Conservation (phyloP, 1,140 invertebrate genomes). For the Agrypnia vestita region DNA sequence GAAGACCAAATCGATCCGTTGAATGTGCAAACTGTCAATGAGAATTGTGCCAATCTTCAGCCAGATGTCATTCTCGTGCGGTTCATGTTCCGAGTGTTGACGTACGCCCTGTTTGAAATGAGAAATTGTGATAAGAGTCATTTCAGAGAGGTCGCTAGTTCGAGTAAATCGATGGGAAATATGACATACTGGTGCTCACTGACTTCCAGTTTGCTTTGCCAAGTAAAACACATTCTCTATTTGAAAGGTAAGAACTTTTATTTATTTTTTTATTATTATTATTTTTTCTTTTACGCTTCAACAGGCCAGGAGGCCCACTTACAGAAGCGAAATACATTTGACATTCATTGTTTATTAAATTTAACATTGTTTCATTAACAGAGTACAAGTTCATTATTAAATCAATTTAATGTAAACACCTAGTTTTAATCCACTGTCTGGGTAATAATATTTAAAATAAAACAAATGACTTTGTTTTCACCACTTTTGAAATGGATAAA, state of each 20-base stretch:
- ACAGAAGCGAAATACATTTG: too few species aligned
- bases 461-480: too few species aligned
- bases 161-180: conserved; percentile 22
- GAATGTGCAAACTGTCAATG: conserved; percentile 76
- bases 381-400: too few species aligned
- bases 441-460: too few species aligned
- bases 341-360: too few species aligned
- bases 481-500: too few species aligned
- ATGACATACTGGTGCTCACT: conserved; percentile 53
- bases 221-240: conserved; percentile 71
- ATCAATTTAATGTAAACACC: too few species aligned
- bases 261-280: too few species aligned
- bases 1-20: conserved; percentile 79
- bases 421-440: too few species aligned
- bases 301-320: too few species aligned
- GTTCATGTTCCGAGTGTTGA: conserved; percentile 78
- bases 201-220: conserved; percentile 63
- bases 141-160: conserved; percentile 68
- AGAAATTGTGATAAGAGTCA: conserved; percentile 66
- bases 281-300: too few species aligned
- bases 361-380: too few species aligned
- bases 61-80: conserved; percentile 79
- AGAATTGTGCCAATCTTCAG: conserved; percentile 73
- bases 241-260: conserved; percentile 65
- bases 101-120: conserved; percentile 71